A percentile compares a stretch with the other conserved stretches of the same genome.
Conservation (phyloP, 2,113 vertebrate genomes). For the Ardeotis arabs region DNA sequence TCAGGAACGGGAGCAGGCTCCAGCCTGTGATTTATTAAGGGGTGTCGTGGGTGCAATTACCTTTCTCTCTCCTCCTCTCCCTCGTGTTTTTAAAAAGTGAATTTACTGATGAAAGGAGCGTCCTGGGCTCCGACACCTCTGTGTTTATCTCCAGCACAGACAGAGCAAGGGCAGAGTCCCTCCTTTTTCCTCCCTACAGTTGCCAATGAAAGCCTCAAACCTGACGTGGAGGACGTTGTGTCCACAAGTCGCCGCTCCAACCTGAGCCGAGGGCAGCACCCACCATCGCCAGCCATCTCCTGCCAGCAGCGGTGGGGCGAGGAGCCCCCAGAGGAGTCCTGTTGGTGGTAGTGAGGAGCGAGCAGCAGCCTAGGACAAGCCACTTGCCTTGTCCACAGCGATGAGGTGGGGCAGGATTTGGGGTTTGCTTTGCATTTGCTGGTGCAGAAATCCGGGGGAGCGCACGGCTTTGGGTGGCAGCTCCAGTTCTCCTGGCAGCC, state of each 20-base stretch:
- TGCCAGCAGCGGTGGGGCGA: background rate
- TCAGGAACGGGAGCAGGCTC: conserved; percentile 21
- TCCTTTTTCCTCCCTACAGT: background rate
- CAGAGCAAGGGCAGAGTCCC: background rate
- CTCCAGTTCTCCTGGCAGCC: background rate
- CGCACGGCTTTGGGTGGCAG: background rate
- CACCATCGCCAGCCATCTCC: background rate
- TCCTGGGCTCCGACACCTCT: background rate
- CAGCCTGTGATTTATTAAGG: conserved; percentile 22
- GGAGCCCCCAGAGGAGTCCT: background rate
- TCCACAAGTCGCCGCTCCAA: background rate
- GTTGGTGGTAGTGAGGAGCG: background rate
- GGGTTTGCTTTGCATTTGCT: background rate
- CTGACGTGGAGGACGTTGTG: background rate
- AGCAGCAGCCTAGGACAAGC: background rate
- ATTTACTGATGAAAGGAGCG: background rate
- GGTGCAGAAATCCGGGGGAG: background rate
- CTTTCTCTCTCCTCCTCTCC: background rate
- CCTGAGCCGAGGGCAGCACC: background rate
- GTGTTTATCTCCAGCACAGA: background rate
- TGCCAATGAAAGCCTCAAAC: background rate
- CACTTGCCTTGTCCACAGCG: fast-evolving
- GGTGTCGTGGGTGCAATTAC: background rate
- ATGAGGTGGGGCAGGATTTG: background rate
- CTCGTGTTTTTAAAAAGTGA: background rate